phyloP scores from a whole-genome alignment of 2,888 invertebrate species.

The Coelopa pilipes region DNA sequence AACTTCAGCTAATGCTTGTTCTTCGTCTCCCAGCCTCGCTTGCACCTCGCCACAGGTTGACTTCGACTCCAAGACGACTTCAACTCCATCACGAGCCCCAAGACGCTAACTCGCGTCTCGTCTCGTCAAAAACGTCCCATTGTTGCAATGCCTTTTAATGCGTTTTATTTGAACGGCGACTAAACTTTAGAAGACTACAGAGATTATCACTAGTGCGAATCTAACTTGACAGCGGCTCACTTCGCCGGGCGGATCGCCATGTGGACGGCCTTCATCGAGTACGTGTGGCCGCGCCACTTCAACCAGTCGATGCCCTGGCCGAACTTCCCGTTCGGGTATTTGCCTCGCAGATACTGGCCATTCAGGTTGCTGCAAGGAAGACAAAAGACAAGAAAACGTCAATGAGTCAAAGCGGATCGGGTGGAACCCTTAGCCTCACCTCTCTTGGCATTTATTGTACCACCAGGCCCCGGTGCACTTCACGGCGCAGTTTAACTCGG shows the following conservation, averaged over 20 bases:
- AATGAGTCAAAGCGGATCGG: slow-evolving; percentile 65
- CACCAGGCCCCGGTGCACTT: slow-evolving; percentile 77
- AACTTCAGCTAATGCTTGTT: too few species aligned
- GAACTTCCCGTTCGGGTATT: background rate
- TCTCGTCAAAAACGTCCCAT: too few species aligned
- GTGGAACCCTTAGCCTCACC: slow-evolving; percentile 67
- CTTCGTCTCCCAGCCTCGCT: too few species aligned
- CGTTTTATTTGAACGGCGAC: too few species aligned
- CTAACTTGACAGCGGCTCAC: background rate
- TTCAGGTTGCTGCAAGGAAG: background rate
- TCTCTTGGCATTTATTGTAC: slow-evolving; percentile 69
- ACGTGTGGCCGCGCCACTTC: background rate
- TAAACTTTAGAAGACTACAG: too few species aligned
- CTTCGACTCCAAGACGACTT: too few species aligned
- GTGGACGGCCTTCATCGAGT: background rate
- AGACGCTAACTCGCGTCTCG: too few species aligned
- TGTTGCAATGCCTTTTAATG: too few species aligned
- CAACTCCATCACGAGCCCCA: too few species aligned
- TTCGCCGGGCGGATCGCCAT: slow-evolving; percentile 10
- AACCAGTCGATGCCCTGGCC: background rate
- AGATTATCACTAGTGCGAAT: too few species aligned
- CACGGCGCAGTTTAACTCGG: slow-evolving; percentile 72
- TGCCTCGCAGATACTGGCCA: slow-evolving; percentile 8
- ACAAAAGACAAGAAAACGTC: background rate
- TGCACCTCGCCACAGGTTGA: too few species aligned